Evolutionary conservation across 23 tunicate genomes (phyloP).

Genomic region (Ciona savignyi): DNA sequence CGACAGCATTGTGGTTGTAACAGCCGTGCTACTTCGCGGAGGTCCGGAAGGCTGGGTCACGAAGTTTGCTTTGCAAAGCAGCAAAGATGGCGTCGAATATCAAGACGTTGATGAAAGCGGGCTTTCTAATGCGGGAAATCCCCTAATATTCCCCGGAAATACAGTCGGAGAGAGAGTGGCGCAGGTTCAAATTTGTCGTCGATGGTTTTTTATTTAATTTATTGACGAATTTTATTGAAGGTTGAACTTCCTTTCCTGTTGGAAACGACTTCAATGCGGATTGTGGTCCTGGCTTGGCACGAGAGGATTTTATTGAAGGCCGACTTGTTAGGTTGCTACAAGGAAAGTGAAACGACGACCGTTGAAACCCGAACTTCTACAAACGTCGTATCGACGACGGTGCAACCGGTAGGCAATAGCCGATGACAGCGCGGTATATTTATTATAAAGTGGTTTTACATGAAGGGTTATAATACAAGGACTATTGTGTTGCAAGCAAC

Average conservation of each 20-base stretch:
- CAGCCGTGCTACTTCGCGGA: slow-evolving; percentile 39
- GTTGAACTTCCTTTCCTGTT: slow-evolving; percentile 38
- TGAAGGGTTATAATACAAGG: no score
- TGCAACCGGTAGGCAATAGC: no score
- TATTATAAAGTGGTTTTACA: no score
- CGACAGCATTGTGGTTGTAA: slow-evolving; percentile 18
- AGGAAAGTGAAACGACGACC: slow-evolving; percentile 43
- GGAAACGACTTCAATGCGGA: slow-evolving; percentile 47
- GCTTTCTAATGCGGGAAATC: slow-evolving; percentile 19
- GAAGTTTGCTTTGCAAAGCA: slow-evolving; percentile 44
- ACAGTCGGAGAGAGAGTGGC: slow-evolving; percentile 22
- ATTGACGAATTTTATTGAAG: no score
- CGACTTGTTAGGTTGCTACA: slow-evolving; percentile 59
- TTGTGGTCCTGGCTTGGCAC: slow-evolving; percentile 63
- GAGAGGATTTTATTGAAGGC: slow-evolving; percentile 22
- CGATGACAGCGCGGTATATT: no score
- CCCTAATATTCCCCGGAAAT: slow-evolving; percentile 43
- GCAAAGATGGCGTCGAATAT: slow-evolving; percentile 61
- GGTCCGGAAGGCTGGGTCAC: slow-evolving; percentile 62
- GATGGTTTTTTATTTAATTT: no score
- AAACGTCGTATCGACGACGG: no score
- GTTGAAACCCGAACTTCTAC: slow-evolving; percentile 17
- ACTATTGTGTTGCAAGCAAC: no score
- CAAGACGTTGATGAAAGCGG: slow-evolving; percentile 29
- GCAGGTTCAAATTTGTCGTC: no score